Evolutionary conservation across 2,113 vertebrate genomes (phyloP), one percentile per base, ranked within the genome.

Genomic region (Hystrix brachyura): DNA sequence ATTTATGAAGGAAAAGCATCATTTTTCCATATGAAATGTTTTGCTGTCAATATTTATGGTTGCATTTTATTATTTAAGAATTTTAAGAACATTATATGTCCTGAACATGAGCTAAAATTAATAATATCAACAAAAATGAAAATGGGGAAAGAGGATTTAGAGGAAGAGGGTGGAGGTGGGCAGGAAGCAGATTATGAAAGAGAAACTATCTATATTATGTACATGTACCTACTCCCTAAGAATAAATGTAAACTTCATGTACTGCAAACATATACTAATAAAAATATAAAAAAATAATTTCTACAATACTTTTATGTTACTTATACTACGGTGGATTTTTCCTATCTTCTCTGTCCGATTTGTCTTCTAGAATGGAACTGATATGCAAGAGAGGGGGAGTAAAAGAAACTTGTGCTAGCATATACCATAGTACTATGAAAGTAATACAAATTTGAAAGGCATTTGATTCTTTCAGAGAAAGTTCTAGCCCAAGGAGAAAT

Each of bases 361-460:
- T 94, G 72, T 81, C 53, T 94, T 81, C 21, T 69, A 95, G 25
- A 89, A 64, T 90, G 43, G 18, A 95, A 87, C 55, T 94, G 23
- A 80, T 87, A 62, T 89, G 97, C 53, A 96, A 95, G 84, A 78
- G 48, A 82, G 19, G 85, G 11, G 6, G 25, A 95, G 69, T 96
- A 84, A 94, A 57, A 95, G 27, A 8, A 71, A 3, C 4, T 29
- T 81, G 27, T 69, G 38, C 65, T 85, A 80, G 32, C 53, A 3
- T 48, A 89, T 79, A 84, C 1, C 21, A 91, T 15, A 94, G 71
- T 53, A 53, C 81, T 93, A 78, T 48, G 34, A 96, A 57, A 51
- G 27, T 12, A 76, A 71, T 93, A 93, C 10, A 92, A 91, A 80
- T 91, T 62, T 93, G 38, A 93, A 57, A 88, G 62, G 38, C 69